Evolutionary conservation across 2,113 vertebrate species (phyloP).

Genomic region (Ceyx melanurus): DNA sequence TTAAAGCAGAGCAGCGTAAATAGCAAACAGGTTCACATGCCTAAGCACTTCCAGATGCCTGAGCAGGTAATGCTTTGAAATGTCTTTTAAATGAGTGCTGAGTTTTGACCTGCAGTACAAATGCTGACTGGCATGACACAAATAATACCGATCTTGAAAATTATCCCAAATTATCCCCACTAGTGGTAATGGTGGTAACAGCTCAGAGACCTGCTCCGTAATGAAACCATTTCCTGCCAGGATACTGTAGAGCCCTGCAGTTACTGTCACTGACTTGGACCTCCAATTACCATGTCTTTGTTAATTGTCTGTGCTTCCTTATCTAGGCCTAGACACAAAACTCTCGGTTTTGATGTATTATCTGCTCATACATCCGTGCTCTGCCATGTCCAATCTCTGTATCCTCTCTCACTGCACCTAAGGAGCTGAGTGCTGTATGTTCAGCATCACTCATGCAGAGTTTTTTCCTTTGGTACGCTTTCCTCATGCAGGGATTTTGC

Average conservation of each 20-base stretch:
- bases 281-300: neutral
- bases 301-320: neutral
- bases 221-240: constrained; percentile 46
- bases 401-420: neutral
- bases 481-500: neutral
- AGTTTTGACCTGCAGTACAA: constrained; percentile 64
- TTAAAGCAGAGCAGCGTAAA: neutral
- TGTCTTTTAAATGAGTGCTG: constrained; percentile 52
- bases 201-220: constrained; percentile 3
- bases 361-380: neutral
- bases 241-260: neutral
- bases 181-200: neutral
- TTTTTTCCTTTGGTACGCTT: neutral
- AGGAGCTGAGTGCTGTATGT: neutral
- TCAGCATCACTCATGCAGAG: neutral
- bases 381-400: fast-evolving
- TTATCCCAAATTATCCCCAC: constrained; percentile 61
- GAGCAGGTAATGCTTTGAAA: constrained; percentile 70
- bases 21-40: constrained; percentile 26
- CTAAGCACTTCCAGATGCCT: constrained; percentile 73
- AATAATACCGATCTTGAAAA: constrained; percentile 49
- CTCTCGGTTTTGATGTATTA: neutral
- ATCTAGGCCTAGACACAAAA: neutral
- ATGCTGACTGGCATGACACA: constrained; percentile 54
- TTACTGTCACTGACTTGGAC: neutral